phyloP scores from a whole-genome alignment of 2,797 vertebrate species.

The Heterohyrax brucei region DNA sequence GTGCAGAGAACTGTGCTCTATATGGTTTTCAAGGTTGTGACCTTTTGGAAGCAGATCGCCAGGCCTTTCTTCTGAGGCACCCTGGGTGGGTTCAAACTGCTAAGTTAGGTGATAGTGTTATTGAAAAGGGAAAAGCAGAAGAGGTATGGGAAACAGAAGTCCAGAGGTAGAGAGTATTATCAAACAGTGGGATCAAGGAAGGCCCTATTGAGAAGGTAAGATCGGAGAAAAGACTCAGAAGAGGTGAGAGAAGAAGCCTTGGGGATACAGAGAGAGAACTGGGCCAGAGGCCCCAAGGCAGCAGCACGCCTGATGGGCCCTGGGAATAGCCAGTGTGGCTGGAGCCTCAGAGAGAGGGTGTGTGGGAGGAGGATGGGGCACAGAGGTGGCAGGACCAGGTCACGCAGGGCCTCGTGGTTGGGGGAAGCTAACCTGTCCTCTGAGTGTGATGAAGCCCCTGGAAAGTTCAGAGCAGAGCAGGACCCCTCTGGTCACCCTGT shows the following conservation, averaged over 20 bases:
- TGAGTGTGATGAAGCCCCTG: neutral
- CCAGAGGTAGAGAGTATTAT: neutral
- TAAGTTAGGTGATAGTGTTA: neutral
- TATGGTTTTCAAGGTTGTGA: no score
- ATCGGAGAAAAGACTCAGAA: neutral
- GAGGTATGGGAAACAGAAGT: neutral
- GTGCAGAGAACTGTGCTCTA: no score
- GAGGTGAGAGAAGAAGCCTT: neutral
- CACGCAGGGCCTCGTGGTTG: neutral
- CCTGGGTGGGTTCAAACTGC: no score
- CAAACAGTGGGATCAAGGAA: neutral
- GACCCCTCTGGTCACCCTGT: no score
- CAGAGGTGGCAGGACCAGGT: neutral
- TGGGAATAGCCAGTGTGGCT: neutral
- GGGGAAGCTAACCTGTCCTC: neutral
- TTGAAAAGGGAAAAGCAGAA: neutral
- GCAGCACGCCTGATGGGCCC: neutral
- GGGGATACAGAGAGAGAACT: neutral
- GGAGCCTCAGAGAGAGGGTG: neutral
- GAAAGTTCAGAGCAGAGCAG: neutral
- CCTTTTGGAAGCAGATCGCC: no score
- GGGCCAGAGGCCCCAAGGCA: neutral
- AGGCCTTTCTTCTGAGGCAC: no score
- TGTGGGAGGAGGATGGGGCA: neutral
- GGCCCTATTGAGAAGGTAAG: neutral